A percentile compares a stretch with the other conserved stretches of the same genome.
These are phyloP conservation scores for Metacarcinus magister DNA, from an alignment of 2,888 invertebrate genomes.

Conservation along the genomic window DNA sequence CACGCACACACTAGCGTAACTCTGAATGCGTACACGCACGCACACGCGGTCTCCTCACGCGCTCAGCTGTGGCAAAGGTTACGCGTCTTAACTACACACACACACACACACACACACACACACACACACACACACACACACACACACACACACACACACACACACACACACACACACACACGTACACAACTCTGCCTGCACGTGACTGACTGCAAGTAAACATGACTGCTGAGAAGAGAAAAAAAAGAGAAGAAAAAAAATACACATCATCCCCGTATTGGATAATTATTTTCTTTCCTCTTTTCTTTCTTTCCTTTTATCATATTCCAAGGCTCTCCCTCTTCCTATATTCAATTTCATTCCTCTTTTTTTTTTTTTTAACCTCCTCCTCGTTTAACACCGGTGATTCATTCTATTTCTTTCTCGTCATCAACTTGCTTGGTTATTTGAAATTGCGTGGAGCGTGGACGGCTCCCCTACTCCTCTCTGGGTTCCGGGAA, in stretches of 20 bases:
- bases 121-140: conserved; percentile 26
- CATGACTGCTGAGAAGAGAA: background rate
- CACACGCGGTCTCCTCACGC: background rate
- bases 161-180: conserved; percentile 38
- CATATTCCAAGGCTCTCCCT: background rate
- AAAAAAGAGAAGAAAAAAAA: background rate
- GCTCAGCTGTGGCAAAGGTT: background rate
- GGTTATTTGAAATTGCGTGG: background rate
- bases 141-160: background rate
- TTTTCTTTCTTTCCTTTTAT: background rate
- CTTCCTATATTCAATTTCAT: background rate
- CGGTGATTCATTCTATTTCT: background rate
- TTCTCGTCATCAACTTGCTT: background rate
- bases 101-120: background rate
- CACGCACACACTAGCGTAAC: conserved; percentile 10
- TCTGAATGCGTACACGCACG: background rate
- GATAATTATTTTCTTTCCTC: background rate
- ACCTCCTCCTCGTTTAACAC: background rate
- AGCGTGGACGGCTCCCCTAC: background rate
- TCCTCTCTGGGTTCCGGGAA: background rate
- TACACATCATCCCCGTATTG: background rate
- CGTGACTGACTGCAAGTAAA: conserved; percentile 11
- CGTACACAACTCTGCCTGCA: background rate
- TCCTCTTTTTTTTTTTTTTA: background rate
- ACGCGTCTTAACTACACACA: background rate